Evolutionary conservation across 2,888 invertebrate genomes (phyloP).

Genomic region (Metopia argyrocephala): DNA sequence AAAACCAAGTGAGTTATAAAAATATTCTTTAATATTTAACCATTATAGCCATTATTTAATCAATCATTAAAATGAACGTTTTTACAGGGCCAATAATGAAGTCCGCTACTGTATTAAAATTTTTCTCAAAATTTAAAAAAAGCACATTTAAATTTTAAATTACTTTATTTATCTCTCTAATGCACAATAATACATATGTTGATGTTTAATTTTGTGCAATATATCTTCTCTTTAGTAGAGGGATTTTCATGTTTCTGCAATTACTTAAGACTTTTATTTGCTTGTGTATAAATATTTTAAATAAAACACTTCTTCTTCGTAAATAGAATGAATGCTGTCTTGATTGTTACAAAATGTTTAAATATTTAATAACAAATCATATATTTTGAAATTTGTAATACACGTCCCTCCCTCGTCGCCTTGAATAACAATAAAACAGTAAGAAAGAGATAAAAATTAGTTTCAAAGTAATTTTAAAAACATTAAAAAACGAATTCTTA

Average conservation of each 20-base stretch:
- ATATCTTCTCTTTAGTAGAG: neutral
- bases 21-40: no score
- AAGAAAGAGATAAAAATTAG: neutral
- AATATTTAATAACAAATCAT: neutral
- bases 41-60: no score
- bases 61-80: no score
- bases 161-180: no score
- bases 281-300: conserved; percentile 1
- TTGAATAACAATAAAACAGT: neutral
- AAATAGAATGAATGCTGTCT: neutral
- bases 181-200: neutral
- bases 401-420: neutral
- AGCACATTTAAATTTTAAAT: no score
- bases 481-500: no score
- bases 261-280: neutral
- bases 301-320: neutral
- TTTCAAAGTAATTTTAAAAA: neutral
- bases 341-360: neutral
- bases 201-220: neutral
- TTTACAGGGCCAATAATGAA: no score
- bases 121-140: no score
- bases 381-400: neutral
- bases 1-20: no score
- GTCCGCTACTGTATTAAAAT: no score
- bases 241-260: neutral